phyloP scores from a whole-genome alignment of 64 coral and sea anemone genomes.

The Stichodactyla helianthus region DNA sequence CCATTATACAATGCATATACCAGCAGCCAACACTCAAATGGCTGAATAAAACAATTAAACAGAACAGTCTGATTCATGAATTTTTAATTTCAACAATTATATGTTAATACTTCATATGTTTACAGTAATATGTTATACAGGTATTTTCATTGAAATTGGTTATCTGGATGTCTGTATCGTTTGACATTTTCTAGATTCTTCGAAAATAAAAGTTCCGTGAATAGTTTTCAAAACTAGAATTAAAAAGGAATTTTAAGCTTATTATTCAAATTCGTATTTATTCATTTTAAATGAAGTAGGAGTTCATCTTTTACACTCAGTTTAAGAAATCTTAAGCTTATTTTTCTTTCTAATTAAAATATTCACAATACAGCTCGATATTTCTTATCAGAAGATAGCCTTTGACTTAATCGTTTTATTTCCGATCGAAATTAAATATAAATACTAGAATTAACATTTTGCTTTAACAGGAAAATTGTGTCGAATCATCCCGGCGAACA shows the following conservation, averaged over 20 bases:
- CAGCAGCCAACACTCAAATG: neutral
- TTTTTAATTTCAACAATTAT: neutral
- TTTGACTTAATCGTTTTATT: slow-evolving; percentile 21
- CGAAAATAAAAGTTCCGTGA: too few relatives aligned
- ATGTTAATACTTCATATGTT: neutral
- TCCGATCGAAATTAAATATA: slow-evolving; percentile 2
- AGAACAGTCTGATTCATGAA: neutral
- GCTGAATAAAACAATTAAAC: neutral
- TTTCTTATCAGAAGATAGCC: neutral
- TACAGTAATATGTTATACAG: neutral
- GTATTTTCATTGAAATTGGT: neutral
- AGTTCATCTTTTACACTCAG: too few relatives aligned
- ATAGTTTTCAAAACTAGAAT: neutral
- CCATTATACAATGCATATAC: too few relatives aligned
- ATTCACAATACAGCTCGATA: neutral
- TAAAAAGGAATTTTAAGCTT: too few relatives aligned
- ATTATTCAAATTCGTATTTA: too few relatives aligned
- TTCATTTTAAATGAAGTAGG: too few relatives aligned
- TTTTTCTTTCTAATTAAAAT: neutral
- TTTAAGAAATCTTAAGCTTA: neutral
- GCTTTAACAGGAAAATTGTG: neutral
- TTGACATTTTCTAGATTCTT: neutral
- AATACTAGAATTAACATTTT: neutral
- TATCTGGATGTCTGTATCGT: too few relatives aligned
- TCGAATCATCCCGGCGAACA: neutral